Conservation (phyloP, 2,113 vertebrate genomes). For the Gadus chalcogrammus region DNA sequence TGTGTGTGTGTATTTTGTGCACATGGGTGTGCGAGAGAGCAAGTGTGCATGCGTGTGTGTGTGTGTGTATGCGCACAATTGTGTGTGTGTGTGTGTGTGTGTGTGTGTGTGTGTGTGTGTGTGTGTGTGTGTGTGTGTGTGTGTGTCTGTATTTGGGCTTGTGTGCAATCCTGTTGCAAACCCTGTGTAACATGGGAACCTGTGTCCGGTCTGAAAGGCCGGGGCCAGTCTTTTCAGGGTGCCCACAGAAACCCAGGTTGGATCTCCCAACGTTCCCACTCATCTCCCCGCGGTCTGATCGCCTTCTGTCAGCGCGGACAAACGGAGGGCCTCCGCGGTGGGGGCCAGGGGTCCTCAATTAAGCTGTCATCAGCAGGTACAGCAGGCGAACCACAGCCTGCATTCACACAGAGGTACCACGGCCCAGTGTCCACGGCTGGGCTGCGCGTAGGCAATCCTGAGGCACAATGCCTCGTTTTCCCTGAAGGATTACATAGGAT, state of each 20-base stretch:
- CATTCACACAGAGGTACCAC: slow-evolving; percentile 56
- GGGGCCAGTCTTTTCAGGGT: slow-evolving; percentile 82
- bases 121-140: background rate
- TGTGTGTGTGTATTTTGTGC: too few relatives aligned
- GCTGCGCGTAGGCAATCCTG: slow-evolving; percentile 59
- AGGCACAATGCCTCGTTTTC: too few relatives aligned
- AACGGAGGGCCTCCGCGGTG: slow-evolving; percentile 72
- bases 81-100: background rate
- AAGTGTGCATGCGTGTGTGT: too few relatives aligned
- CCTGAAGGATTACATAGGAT: too few relatives aligned
- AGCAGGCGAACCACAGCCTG: slow-evolving; percentile 20
- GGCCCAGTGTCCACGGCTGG: slow-evolving; percentile 56
- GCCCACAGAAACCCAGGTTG: slow-evolving; percentile 80
- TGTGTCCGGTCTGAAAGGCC: slow-evolving; percentile 75
- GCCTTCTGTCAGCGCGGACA: slow-evolving; percentile 76
- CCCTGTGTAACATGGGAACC: slow-evolving; percentile 81
- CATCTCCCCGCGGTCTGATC: slow-evolving; percentile 79
- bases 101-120: background rate
- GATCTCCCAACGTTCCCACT: slow-evolving; percentile 73
- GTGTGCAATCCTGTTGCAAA: slow-evolving; percentile 35
- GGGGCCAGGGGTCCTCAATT: slow-evolving; percentile 73
- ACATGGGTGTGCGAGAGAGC: too few relatives aligned
- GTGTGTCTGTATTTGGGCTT: background rate
- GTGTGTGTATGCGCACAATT: too few relatives aligned
- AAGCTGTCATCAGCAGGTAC: slow-evolving; percentile 81